A percentile compares a stretch with the other conserved stretches of the same genome.
Evolutionary conservation across 1,140 invertebrate species (phyloP).

Genomic region (Tetramorium alpestre): DNA sequence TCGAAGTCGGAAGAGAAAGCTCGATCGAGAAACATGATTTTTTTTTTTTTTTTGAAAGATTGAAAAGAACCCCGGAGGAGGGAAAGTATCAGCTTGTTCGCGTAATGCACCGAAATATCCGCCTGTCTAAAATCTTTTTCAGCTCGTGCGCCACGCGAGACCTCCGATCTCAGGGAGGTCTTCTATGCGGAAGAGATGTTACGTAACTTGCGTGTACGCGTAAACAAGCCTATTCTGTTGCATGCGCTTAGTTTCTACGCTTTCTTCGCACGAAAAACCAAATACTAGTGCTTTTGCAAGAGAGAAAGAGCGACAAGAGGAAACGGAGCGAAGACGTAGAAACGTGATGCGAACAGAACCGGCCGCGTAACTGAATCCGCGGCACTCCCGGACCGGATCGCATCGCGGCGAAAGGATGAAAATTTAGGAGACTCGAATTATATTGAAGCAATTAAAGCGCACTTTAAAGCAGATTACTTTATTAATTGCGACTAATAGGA

Average conservation of each 20-base stretch:
- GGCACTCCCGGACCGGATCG: not conserved
- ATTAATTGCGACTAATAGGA: not conserved
- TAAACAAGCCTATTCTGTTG: constrained; percentile 29
- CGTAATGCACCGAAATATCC: not conserved
- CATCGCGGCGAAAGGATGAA: constrained; percentile 28
- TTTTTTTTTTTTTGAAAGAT: not conserved
- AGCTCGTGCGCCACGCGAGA: not conserved
- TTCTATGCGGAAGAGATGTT: constrained; percentile 17
- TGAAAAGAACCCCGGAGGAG: not conserved
- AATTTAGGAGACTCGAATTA: not conserved
- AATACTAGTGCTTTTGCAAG: constrained; percentile 27
- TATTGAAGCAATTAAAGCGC: not conserved
- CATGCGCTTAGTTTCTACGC: constrained; percentile 21
- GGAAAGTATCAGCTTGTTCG: not conserved
- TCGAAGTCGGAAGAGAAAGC: not conserved
- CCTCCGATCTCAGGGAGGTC: not conserved
- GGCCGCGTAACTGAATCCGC: not conserved
- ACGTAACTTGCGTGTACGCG: not conserved
- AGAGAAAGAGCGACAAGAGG: not conserved
- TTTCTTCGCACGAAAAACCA: constrained; percentile 43
- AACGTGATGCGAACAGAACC: constrained; percentile 11
- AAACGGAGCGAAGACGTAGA: not conserved
- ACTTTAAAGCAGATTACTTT: not conserved
- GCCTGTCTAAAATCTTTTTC: not conserved
- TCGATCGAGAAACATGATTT: not conserved